Percentiles rank a stretch among this genome's conserved stretches.
These are phyloP conservation scores for Crypturellus tataupa DNA, from an alignment of 2,797 vertebrate species.

Conservation along the genomic window DNA sequence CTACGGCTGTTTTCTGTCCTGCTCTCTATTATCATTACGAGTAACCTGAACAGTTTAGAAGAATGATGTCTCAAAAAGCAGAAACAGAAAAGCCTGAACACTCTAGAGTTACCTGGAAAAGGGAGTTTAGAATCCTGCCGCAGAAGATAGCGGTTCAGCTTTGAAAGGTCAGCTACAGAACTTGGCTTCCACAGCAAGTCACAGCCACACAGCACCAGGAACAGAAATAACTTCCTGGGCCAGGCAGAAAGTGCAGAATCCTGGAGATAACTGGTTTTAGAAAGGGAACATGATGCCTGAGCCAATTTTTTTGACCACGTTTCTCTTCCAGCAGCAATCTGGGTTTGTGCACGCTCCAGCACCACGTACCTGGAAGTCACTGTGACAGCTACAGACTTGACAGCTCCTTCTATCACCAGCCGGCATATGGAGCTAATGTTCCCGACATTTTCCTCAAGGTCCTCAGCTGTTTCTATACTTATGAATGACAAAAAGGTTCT, in stretches of 20 bases:
- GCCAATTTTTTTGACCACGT: background rate
- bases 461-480: background rate
- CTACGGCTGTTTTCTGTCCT: background rate
- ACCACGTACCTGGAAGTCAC: background rate
- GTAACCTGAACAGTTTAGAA: background rate
- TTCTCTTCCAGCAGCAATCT: background rate
- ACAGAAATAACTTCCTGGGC: slow-evolving; percentile 16
- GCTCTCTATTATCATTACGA: background rate
- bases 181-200: slow-evolving; percentile 46
- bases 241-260: background rate
- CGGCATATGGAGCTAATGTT: background rate
- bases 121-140: background rate
- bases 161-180: slow-evolving; percentile 57
- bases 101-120: slow-evolving; percentile 17
- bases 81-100: slow-evolving; percentile 21
- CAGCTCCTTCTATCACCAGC: background rate
- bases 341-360: background rate
- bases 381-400: background rate
- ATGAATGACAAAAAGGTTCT: background rate
- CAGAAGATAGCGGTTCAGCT: slow-evolving; percentile 25
- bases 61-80: slow-evolving; percentile 16
- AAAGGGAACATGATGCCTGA: background rate
- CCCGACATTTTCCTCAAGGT: background rate
- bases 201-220: background rate
- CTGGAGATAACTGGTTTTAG: background rate